Conservation (phyloP, 1,140 invertebrate genomes). For the Melanaphis sacchari region DNA sequence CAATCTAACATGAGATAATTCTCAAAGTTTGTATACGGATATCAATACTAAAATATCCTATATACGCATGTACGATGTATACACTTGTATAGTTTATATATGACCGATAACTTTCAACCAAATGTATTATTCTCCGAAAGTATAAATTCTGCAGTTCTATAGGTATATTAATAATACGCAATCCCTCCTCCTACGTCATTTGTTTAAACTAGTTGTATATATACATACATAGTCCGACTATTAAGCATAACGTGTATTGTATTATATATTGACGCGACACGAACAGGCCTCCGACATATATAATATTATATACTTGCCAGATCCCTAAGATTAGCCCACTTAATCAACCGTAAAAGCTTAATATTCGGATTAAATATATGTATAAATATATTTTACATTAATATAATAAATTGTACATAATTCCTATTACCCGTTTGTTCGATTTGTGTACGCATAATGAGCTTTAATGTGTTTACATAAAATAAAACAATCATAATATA, state of each 20-base stretch:
- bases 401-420: background rate
- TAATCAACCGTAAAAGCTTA: slow-evolving; percentile 3
- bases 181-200: background rate
- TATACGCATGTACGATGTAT: background rate
- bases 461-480: background rate
- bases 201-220: background rate
- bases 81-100: background rate
- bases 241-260: background rate
- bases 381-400: background rate
- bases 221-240: background rate
- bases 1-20: background rate
- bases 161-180: background rate
- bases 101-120: background rate
- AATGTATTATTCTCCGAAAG: background rate
- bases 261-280: background rate
- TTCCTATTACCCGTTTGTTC: background rate
- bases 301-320: background rate
- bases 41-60: background rate
- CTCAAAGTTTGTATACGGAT: background rate
- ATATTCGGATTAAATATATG: background rate
- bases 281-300: background rate
- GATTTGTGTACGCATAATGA: background rate
- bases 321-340: slow-evolving; percentile 2
- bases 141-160: background rate
- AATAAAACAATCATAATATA: background rate